Base-by-base conservation (phyloP, 2,888 invertebrate species). In the Caradrina clavipalpis region DNA sequence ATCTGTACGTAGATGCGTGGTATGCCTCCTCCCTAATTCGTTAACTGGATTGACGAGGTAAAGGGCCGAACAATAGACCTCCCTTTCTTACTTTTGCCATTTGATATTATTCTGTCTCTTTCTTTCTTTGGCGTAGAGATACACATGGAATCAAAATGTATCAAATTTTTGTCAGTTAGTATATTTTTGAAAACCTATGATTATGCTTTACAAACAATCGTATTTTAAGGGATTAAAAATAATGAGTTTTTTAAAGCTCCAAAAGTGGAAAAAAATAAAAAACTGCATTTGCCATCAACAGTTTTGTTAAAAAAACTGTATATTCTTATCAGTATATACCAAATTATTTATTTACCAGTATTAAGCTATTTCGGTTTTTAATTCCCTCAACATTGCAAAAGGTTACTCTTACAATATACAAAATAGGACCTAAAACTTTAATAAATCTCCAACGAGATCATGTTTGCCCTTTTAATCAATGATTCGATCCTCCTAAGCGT, bases 21-120 rank as follows among this genome's bases (percentile, higher is more conserved):
- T 84, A 68, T 75, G 49, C 58, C 80, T 60, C 84, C 67, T 61
- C 13, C 84, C 68, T 84, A 60, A 80, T 84, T 61, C 51, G 56
- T 51, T 59, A 67, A 72, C 71, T 76, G 57, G 60, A 74, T 73
- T 69, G 76, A 70, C 58, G 39, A 82, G 67, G 80, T 76, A 83
- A 73, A 73, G 61, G 58, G 70, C 63, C 59, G 62, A 47, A n/a
- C 58, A 15, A 60, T 31, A 64, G n/a, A 3, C 21, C 13, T 77
- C 78, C 55, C 72, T 78, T 55, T 68, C 71, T 54, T 39, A 0
- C 62, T 8, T 53, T 21, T 49, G 15, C 8, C 13, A 50, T 21
- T 50, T 39, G 8, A 49, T 50, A 73, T 77, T 26, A 6, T 39
- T 35, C 17, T 57, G 26, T 73, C 82, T 79, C 80, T 60, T 65